Base-by-base conservation (phyloP, 2,888 invertebrate species). In the Chrysolina haemoptera region DNA sequence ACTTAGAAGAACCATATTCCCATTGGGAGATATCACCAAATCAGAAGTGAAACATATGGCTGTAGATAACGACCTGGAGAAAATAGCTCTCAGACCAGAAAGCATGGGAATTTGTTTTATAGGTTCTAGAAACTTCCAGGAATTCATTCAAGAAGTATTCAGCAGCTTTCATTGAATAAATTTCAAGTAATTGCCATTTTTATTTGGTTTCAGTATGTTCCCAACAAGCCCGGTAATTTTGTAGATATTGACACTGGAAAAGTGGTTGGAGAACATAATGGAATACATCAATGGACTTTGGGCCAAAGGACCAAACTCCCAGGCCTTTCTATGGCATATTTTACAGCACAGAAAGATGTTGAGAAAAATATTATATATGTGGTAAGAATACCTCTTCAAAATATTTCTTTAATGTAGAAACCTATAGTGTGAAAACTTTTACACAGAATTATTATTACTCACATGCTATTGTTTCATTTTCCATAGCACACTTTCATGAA, bases 51-150 rank as follows among this genome's bases (percentile, higher is more conserved):
- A 96, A 88, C 86, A 90, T 79, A 91, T 98, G 68, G 98, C 98
- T 0, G 85, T 85, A 66, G 89, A 91, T 73, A 91, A 93, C 84
- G 93, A 93, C 0, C 89, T 97, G 62, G 84, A 91, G 14, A 90
- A 90, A 82, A 90, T 97, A 71, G 92, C 93, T 10, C 87, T 88
- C 14, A 96, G 96, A 85, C 93, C 91, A 81, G 96, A 97, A 88
- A 98, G 97, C 84, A 95, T 94, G 88, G 99, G 99, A 27, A 98
- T 99, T 78, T 99, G 99, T 88, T 99, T 99, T 86, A 96, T 99
- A 84, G 99, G 99, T 0, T 93, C 93, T 83, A 92, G 96, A 81
- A 92, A 94, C 81, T 99, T 99, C 88, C 91, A 94, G 82, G 86
- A 93, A 48, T 99, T 99, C 85, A 96, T 99, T 83, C 91, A 93